phyloP scores from a whole-genome alignment of 2,888 invertebrate genomes.

The Microctonus aethiopoides region DNA sequence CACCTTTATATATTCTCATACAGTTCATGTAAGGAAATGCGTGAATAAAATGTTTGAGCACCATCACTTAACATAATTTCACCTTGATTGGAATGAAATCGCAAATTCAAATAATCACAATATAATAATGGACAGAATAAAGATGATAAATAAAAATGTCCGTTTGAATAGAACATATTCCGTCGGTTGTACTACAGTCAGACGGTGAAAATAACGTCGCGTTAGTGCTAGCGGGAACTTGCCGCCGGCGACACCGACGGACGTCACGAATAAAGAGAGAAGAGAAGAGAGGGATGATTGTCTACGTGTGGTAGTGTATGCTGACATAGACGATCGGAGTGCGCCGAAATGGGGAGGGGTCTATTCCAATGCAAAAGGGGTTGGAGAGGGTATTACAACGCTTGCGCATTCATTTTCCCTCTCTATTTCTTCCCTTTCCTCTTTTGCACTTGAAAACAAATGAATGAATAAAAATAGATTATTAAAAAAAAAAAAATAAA shows the following conservation, averaged over 20 bases:
- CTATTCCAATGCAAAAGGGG: conserved; percentile 29
- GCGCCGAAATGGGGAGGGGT: conserved; percentile 38
- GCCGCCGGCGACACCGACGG: conserved; percentile 38
- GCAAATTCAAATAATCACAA: too few species aligned
- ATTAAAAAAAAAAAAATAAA: not conserved
- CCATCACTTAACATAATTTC: not conserved
- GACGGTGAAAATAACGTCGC: conserved; percentile 36
- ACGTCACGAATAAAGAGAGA: conserved; percentile 39
- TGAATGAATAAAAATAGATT: not conserved
- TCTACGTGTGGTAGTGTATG: not conserved
- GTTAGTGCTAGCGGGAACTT: conserved; percentile 40
- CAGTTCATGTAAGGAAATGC: not conserved
- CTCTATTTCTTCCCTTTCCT: conserved; percentile 11
- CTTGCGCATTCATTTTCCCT: conserved; percentile 20
- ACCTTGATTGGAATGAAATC: not conserved
- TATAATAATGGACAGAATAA: not conserved
- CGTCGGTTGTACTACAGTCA: conserved; percentile 29
- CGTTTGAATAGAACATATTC: conserved; percentile 16
- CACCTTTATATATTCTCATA: not conserved
- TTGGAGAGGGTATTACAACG: conserved; percentile 27
- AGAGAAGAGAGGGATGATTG: conserved; percentile 34
- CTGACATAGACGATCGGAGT: conserved; percentile 24
- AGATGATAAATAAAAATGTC: not conserved
- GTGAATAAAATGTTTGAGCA: not conserved
- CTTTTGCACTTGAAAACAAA: conserved; percentile 9